These are phyloP conservation scores for Cryptoblepharus egeriae DNA, from an alignment of 2,797 vertebrate species.

Conservation along the genomic window DNA sequence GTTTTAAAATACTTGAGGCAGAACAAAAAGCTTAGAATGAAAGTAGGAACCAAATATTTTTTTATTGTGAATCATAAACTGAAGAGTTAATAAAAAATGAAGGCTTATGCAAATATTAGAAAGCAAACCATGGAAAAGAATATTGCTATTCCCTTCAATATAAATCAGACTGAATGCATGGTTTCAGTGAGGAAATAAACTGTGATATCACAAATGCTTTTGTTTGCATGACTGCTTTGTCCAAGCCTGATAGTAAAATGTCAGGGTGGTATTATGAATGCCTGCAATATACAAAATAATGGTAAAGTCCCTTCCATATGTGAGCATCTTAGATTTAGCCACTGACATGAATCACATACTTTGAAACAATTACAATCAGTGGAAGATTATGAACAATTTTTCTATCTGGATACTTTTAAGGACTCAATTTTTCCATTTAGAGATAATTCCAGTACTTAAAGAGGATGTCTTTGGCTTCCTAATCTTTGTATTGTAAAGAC, in stretches of 20 bases:
- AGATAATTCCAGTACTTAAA: not conserved
- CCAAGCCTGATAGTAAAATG: not conserved
- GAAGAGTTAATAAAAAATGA: conserved; percentile 17
- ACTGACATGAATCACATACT: not conserved
- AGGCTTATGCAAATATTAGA: not conserved
- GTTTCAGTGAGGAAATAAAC: conserved; percentile 13
- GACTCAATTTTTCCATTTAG: not conserved
- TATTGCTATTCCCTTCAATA: not conserved
- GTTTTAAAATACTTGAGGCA: conserved; percentile 54
- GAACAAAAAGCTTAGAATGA: conserved; percentile 36
- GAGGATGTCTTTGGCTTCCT: not conserved
- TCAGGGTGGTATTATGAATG: not conserved
- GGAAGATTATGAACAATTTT: not conserved
- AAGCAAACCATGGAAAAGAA: not conserved
- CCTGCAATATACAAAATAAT: not conserved
- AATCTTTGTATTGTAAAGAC: not conserved
- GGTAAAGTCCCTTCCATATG: not conserved
- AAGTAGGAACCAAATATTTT: conserved; percentile 39
- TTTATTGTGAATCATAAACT: conserved; percentile 32
- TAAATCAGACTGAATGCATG: conserved; percentile 7
- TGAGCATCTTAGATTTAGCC: not conserved
- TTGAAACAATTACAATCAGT: not conserved
- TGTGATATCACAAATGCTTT: not conserved
- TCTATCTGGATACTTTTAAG: not conserved
- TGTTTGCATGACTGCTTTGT: not conserved